Percentiles rank a stretch among this genome's conserved stretches.
Evolutionary conservation across 2,113 vertebrate genomes (phyloP).

Genomic region (Osmerus eperlanus): DNA sequence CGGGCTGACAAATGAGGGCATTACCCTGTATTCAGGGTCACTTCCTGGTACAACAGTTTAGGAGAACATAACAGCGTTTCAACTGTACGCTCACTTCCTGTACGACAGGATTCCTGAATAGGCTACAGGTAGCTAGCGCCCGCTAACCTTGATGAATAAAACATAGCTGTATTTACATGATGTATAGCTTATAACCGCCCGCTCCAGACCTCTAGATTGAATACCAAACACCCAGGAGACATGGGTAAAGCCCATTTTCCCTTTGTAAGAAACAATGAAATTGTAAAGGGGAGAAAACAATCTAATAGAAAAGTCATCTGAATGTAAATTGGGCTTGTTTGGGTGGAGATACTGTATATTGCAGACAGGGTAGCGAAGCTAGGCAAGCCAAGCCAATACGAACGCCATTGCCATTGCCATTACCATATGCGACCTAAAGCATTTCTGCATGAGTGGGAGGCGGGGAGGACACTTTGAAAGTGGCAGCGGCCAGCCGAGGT

Average conservation of each 20-base stretch:
- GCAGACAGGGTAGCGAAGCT: slow-evolving; percentile 43
- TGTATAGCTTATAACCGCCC: slow-evolving; percentile 61
- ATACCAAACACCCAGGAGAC: slow-evolving; percentile 53
- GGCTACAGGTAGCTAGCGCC: slow-evolving; percentile 52
- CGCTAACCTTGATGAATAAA: slow-evolving; percentile 68
- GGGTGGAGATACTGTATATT: slow-evolving; percentile 45
- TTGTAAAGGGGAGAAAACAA: slow-evolving; percentile 57
- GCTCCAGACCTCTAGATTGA: slow-evolving; percentile 64
- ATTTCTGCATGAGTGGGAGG: slow-evolving; percentile 32
- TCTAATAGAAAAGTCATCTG: slow-evolving; percentile 75
- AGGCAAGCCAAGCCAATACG: slow-evolving; percentile 59
- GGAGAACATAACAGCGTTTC: slow-evolving; percentile 55
- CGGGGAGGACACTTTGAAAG: slow-evolving; percentile 11
- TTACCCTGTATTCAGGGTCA: slow-evolving; percentile 59
- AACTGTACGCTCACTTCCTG: slow-evolving; percentile 10
- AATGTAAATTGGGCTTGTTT: slow-evolving; percentile 69
- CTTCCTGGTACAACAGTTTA: slow-evolving; percentile 55
- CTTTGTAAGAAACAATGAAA: slow-evolving; percentile 44
- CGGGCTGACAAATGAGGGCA: slow-evolving; percentile 61
- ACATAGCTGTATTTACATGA: slow-evolving; percentile 72
- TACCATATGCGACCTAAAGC: slow-evolving; percentile 32
- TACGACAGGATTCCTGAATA: slow-evolving; percentile 24
- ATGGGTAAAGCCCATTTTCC: slow-evolving; percentile 28
- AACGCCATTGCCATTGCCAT: slow-evolving; percentile 57
- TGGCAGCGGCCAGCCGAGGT: slow-evolving; percentile 33